phyloP scores from a whole-genome alignment of 2,797 vertebrate species.

The Sebastes cheni region DNA sequence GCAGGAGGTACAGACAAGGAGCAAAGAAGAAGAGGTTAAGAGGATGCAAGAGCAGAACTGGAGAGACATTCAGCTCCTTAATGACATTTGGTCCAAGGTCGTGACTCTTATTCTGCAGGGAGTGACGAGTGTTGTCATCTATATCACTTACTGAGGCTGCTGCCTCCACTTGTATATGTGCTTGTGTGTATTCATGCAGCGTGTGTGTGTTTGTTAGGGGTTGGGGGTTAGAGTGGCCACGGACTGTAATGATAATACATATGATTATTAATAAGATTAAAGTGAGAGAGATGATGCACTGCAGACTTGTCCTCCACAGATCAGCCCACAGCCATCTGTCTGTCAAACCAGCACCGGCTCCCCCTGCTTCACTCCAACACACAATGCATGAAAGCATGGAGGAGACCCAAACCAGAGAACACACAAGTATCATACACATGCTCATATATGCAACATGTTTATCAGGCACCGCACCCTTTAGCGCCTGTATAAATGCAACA shows the following conservation, averaged over 20 bases:
- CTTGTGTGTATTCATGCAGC: constrained; percentile 1
- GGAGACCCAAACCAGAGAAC: too few relatives aligned
- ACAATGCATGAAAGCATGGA: too few relatives aligned
- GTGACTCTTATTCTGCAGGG: constrained; percentile 32
- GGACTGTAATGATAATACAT: constrained; percentile 73
- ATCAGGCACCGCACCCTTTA: too few relatives aligned
- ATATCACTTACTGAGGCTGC: constrained; percentile 62
- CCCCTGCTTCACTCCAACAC: too few relatives aligned
- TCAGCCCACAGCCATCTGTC: constrained; percentile 27
- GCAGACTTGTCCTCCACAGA: constrained; percentile 35
- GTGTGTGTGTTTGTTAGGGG: background rate
- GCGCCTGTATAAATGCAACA: too few relatives aligned
- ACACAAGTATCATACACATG: too few relatives aligned
- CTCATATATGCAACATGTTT: too few relatives aligned
- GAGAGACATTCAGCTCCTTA: constrained; percentile 2
- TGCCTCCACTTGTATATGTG: background rate
- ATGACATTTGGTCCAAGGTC: constrained; percentile 60
- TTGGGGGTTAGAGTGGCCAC: constrained; percentile 16
- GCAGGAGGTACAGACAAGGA: background rate
- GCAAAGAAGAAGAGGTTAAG: background rate
- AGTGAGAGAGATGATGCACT: constrained; percentile 58
- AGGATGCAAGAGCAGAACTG: background rate
- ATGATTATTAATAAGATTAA: constrained; percentile 70
- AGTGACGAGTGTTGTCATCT: constrained; percentile 54
- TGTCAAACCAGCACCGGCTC: background rate